phyloP scores from a whole-genome alignment of 2,888 invertebrate genomes.

The Campoplex capitator region DNA sequence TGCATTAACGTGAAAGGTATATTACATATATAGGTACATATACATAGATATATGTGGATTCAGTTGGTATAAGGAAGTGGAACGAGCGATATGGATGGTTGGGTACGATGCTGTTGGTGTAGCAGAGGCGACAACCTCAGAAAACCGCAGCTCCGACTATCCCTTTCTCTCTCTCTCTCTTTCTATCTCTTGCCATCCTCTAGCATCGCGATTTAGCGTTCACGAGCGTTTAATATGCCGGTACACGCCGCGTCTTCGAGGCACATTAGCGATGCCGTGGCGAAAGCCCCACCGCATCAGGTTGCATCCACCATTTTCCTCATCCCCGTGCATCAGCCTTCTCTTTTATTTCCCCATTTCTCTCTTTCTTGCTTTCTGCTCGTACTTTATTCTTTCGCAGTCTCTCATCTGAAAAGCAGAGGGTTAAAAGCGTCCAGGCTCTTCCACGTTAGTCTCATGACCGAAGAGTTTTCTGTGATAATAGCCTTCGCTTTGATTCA shows the following conservation, averaged over 20 bases:
- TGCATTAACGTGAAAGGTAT: constrained; percentile 66
- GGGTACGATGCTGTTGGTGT: constrained; percentile 39
- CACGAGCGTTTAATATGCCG: constrained; percentile 79
- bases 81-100: constrained; percentile 59
- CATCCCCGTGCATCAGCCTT: constrained; percentile 3
- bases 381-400: constrained; percentile 28
- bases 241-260: constrained; percentile 80
- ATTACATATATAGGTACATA: constrained; percentile 33
- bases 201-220: constrained; percentile 65
- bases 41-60: constrained; percentile 17
- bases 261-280: constrained; percentile 77
- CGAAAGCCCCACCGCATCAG: constrained; percentile 52
- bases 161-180: constrained; percentile 21
- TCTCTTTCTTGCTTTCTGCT: neutral
- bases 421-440: constrained; percentile 16
- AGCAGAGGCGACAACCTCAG: constrained; percentile 53
- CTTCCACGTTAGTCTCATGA: constrained; percentile 21
- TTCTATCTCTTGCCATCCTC: neutral
- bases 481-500: neutral
- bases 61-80: constrained; percentile 58
- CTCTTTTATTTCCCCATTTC: neutral
- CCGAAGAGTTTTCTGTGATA: neutral
- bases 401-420: constrained; percentile 23
- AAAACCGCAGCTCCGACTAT: constrained; percentile 56
- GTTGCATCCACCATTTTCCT: constrained; percentile 47